A percentile compares a stretch with the other conserved stretches of the same genome.
Evolutionary conservation across 2,113 vertebrate genomes (phyloP).

Genomic region (Phodopus roborovskii): DNA sequence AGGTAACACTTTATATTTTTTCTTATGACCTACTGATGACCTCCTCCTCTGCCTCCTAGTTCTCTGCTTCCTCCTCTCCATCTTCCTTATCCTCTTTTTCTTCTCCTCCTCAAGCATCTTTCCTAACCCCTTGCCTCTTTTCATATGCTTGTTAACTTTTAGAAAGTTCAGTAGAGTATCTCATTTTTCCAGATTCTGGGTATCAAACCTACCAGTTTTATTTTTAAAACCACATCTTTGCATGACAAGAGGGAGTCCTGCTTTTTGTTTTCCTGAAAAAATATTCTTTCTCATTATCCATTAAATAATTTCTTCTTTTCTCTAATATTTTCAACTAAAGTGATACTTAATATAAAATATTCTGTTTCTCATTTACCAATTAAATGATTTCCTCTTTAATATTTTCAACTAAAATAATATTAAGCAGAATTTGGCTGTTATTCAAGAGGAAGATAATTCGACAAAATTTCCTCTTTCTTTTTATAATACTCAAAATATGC

Average conservation of each 20-base stretch:
- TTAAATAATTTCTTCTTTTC: too few species aligned
- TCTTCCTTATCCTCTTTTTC: too few species aligned
- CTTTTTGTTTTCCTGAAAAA: conserved; percentile 5
- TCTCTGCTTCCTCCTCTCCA: background rate
- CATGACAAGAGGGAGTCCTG: background rate
- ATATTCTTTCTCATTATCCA: too few species aligned
- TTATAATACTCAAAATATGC: background rate
- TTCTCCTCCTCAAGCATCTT: too few species aligned
- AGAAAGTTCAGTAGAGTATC: background rate
- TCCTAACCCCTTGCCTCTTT: background rate
- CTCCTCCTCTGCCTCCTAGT: background rate
- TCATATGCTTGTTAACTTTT: background rate
- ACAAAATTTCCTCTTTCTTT: conserved; percentile 4
- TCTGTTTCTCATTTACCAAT: background rate
- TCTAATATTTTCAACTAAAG: too few species aligned
- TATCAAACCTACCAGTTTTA: background rate
- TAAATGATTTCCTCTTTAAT: conserved; percentile 44
- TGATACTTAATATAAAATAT: background rate
- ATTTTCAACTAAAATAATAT: conserved; percentile 53
- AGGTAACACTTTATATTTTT: conserved; percentile 4
- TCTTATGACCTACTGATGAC: background rate
- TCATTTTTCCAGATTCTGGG: background rate
- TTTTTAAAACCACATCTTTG: conserved; percentile 28
- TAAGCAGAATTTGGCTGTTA: background rate
- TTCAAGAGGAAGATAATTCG: background rate